These are phyloP conservation scores for Columbina picui DNA, from an alignment of 2,113 vertebrate species.

Conservation along the genomic window DNA sequence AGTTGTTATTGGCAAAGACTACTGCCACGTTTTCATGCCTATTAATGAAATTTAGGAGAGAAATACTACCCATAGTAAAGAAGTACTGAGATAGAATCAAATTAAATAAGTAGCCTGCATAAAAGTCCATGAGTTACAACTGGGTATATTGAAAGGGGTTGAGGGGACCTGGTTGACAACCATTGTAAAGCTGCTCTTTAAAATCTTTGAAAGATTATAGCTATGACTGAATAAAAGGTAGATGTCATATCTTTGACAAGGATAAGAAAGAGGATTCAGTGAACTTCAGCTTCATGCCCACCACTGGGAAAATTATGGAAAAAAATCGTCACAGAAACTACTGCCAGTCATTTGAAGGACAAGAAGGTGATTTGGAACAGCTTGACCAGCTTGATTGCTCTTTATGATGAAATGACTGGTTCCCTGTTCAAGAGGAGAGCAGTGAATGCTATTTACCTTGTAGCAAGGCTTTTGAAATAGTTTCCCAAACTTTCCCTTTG, in stretches of 20 bases:
- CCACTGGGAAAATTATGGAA: not conserved
- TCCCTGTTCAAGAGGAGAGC: not conserved
- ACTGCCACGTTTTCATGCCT: not conserved
- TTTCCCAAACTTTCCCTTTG: not conserved
- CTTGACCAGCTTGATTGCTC: not conserved
- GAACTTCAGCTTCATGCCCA: not conserved
- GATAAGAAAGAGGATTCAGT: not conserved
- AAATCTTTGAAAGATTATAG: not conserved
- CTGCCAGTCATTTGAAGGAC: not conserved
- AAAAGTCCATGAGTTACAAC: not conserved
- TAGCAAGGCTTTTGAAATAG: not conserved
- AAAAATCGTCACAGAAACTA: not conserved
- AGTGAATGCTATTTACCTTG: not conserved
- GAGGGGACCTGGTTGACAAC: not conserved
- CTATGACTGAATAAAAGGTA: not conserved
- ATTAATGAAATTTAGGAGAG: not conserved
- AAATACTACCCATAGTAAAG: not conserved
- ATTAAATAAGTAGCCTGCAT: not conserved
- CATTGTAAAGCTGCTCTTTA: not conserved
- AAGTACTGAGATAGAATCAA: not conserved
- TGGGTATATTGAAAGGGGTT: not conserved
- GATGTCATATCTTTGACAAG: not conserved
- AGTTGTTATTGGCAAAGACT: not conserved
- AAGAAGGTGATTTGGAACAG: not conserved
- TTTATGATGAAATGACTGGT: not conserved